Base-by-base conservation (phyloP, 2,888 invertebrate genomes). In the Unio delphinus region DNA sequence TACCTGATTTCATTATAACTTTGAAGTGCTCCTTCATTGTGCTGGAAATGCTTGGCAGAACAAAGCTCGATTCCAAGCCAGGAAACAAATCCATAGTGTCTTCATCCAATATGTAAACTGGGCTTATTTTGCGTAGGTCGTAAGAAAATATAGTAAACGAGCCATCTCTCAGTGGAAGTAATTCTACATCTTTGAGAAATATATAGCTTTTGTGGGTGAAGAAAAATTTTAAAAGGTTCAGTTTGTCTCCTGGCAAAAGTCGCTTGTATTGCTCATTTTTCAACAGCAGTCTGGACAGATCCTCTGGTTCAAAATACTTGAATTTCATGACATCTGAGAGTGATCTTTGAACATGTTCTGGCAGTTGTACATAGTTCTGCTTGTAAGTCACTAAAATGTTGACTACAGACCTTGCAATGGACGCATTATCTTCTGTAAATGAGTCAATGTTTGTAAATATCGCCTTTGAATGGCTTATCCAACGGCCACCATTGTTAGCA, bases 11-110 rank as follows among this genome's bases (percentile, higher is more conserved):
- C 3, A 45, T 45, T 3, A 45, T 45, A 15, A 3, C 45, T 45
- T 45, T 15, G 45, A 45, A 45, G 45, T 45, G 45, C 3, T 45
- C 11, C 45, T 45, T 45, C 45, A 45, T 45, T 45, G 15, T 45
- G 45, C 45, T 45, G 15, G 45, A 45, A 45, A 45, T 15, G 45
- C 45, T 45, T 11, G 45, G 45, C 11, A 45, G 45, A 45, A 76
- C 55, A 28, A 73, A 64, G 3, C 11, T 26, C 3, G 66, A 65
- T 54, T 73, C 72, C 28, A 72, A 65, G 8, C 75, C 73, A 18
- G 74, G 72, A 64, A 80, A 69, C 57, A 80, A n/a, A 28, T 61
- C 28, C n/a, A 65, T 56, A 56, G 58, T 61, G 55, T 60, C 64
- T 61, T 67, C 66, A 17, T 60, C 55, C 26, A 69, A 70, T 26